Conservation (phyloP, 2,888 invertebrate genomes). For the Hyppa rectilinea region DNA sequence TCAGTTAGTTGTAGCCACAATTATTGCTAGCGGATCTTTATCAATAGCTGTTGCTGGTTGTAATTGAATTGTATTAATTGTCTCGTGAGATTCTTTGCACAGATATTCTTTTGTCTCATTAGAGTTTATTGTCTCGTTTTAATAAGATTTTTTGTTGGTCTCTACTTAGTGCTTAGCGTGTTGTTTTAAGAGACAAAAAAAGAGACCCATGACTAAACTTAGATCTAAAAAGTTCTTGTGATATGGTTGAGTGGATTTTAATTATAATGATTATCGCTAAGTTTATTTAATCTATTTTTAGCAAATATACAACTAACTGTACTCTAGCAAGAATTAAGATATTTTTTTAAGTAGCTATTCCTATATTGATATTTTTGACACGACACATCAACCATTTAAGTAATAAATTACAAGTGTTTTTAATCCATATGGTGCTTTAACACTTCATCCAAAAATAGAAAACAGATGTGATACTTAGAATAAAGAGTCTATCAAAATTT, state of each 20-base stretch:
- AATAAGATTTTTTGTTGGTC: slow-evolving; percentile 30
- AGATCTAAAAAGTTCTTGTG: slow-evolving; percentile 32
- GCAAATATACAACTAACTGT: neutral
- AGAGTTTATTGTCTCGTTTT: slow-evolving; percentile 46
- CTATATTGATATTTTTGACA: slow-evolving; percentile 23
- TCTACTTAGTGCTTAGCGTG: slow-evolving; percentile 41
- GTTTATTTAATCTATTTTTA: neutral
- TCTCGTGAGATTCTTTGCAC: slow-evolving; percentile 38
- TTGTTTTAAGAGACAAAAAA: slow-evolving; percentile 45
- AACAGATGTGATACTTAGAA: slow-evolving; percentile 62
- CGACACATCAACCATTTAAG: slow-evolving; percentile 14
- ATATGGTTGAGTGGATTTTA: slow-evolving; percentile 36
- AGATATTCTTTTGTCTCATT: slow-evolving; percentile 56
- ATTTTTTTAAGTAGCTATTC: neutral
- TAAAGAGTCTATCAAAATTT: slow-evolving; percentile 65
- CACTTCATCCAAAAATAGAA: slow-evolving; percentile 60
- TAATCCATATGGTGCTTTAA: slow-evolving; percentile 49
- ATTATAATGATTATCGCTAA: slow-evolving; percentile 24
- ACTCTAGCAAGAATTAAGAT: neutral
- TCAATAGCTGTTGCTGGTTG: slow-evolving; percentile 37
- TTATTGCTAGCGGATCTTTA: slow-evolving; percentile 43
- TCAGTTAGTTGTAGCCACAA: slow-evolving; percentile 33
- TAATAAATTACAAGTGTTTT: slow-evolving; percentile 50
- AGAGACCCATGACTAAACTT: slow-evolving; percentile 39
- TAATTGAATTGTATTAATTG: slow-evolving; percentile 51